Evolutionary conservation across 2,113 vertebrate species (phyloP).

Genomic region (Tragelaphus buxtoni): DNA sequence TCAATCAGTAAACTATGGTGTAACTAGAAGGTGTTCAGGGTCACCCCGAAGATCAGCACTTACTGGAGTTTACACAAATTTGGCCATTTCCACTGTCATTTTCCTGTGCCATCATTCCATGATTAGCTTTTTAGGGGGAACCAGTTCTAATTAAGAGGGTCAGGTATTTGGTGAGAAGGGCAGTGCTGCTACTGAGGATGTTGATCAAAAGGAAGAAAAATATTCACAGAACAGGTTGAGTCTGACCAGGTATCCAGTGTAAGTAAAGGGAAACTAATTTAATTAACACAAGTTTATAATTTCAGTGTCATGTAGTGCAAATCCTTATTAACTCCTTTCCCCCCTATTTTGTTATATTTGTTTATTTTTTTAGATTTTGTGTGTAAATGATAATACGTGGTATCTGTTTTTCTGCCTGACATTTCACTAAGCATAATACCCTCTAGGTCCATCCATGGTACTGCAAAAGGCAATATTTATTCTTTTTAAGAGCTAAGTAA

Average conservation of each 20-base stretch:
- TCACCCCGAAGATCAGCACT: neutral
- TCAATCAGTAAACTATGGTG: neutral
- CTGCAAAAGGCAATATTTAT: neutral
- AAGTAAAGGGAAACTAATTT: neutral
- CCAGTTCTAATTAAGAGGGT: neutral
- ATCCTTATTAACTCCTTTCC: neutral
- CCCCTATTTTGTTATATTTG: neutral
- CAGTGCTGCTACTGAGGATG: neutral
- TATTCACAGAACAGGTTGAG: neutral
- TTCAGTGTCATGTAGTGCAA: neutral
- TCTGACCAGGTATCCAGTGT: neutral
- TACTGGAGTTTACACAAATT: neutral
- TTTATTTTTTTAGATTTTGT: neutral
- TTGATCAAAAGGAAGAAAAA: neutral
- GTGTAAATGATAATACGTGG: fast-evolving
- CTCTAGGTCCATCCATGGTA: neutral
- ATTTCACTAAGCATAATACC: neutral
- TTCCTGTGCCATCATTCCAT: neutral
- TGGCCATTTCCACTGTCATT: neutral
- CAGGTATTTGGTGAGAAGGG: neutral
- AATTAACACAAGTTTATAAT: neutral
- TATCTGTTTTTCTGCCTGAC: neutral
- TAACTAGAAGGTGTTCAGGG: neutral
- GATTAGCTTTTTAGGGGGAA: neutral
- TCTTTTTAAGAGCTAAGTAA: neutral